A percentile compares a stretch with the other conserved stretches of the same genome.
Evolutionary conservation across 2,797 vertebrate genomes (phyloP).

Genomic region (Danio albolineatus): DNA sequence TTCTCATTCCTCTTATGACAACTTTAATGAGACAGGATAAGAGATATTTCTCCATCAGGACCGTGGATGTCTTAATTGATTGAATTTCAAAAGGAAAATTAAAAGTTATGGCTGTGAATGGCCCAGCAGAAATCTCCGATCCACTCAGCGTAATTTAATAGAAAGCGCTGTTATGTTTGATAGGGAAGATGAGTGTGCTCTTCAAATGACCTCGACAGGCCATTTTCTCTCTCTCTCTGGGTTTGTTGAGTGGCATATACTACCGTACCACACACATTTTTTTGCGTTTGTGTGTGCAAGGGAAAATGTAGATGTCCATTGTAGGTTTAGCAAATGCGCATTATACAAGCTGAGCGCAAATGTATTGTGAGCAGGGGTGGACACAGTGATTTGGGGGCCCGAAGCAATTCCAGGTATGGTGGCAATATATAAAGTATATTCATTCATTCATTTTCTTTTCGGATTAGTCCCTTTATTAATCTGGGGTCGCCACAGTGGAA

Average conservation of each 20-base stretch:
- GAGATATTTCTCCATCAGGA: constrained; percentile 54
- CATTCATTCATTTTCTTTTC: no score
- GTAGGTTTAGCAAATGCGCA: background rate
- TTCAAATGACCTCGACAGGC: constrained; percentile 62
- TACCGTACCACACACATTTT: background rate
- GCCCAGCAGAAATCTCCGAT: constrained; percentile 48
- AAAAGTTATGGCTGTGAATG: constrained; percentile 58
- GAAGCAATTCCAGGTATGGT: no score
- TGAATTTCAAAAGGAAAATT: constrained; percentile 57
- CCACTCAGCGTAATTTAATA: constrained; percentile 60
- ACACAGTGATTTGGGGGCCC: no score
- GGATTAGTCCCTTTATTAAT: no score
- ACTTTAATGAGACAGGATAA: constrained; percentile 46
- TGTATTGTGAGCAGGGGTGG: no score
- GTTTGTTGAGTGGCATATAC: background rate
- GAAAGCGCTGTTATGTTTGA: constrained; percentile 46
- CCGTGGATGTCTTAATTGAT: constrained; percentile 54
- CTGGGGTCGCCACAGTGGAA: no score
- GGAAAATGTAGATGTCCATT: background rate
- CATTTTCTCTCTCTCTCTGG: constrained; percentile 9
- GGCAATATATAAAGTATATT: no score
- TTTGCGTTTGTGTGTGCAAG: background rate
- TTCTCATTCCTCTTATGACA: constrained; percentile 47
- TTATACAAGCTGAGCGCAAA: background rate
- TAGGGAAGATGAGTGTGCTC: constrained; percentile 50